Base-by-base conservation (phyloP, 2,888 invertebrate species). In the Orchestes rusci region DNA sequence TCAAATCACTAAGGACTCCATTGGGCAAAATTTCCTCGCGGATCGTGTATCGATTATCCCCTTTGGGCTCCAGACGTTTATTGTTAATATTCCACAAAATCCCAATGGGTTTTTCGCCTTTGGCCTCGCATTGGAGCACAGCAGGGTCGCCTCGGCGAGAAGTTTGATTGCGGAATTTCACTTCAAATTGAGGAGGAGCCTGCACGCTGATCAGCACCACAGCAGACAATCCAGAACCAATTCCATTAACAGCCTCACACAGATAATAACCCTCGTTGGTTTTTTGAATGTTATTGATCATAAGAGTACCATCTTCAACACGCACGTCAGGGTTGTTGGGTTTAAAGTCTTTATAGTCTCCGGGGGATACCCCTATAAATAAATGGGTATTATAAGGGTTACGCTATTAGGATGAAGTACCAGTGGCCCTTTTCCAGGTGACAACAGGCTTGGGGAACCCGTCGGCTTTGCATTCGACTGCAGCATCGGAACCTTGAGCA, bases 71-170 rank as follows among this genome's bases (percentile, higher is more conserved):
- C 54, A 92, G 73, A 18, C 91, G 81, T 70, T 89, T 90, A 71
- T 89, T 90, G 71, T 92, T 90, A 80, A 91, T 91, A 72, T 90
- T 91, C 92, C 93, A 93, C 51, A 90, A 75, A 53, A 93, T 91
- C 56, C 91, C 91, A 66, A 93, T 92, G 20, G 93, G 93, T 75
- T 90, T 90, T 68, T 93, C 93, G 55, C 93, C 92, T 67, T 89
- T 89, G 20, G 92, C 91, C 71, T 90, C 89, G 67, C 93, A 93
- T 62, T 90, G 89, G 48, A 93, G 67, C 5, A 92, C 91, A 27
- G 92, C 88, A 18, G 91, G 89, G 68, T 93, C 92, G 43, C 88
- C 88, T 53, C 90, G 80, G 54, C 90, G 80, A 5, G 92, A 87
- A 15, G 92, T 93, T 70, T 92, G 91, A 61, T 93, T 92, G 43